These are phyloP conservation scores for Cryptomyrus ogoouensis DNA, from an alignment of 2,113 vertebrate genomes.

Conservation along the genomic window DNA sequence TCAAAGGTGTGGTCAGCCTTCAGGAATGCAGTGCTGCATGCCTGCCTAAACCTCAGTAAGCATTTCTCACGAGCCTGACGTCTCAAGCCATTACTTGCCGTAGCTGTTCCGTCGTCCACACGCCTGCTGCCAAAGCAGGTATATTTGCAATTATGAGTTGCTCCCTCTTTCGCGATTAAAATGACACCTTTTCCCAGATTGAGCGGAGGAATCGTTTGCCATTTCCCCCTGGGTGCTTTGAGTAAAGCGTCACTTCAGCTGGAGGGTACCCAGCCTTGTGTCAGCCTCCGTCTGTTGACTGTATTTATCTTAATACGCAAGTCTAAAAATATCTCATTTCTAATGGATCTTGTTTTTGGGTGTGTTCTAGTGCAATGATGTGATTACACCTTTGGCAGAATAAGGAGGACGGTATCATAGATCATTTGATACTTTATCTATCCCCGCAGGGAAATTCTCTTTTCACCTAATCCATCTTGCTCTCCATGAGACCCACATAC, in stretches of 20 bases:
- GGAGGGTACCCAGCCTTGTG: not conserved
- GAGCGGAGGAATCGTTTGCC: not conserved
- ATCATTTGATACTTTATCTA: not conserved
- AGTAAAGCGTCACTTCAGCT: not conserved
- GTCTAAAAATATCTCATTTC: not conserved
- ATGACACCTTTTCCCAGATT: not conserved
- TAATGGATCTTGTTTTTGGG: not conserved
- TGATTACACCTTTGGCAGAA: not conserved
- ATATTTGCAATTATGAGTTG: not conserved
- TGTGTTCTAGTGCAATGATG: not conserved
- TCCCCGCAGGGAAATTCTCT: not conserved
- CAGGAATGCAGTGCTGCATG: not conserved
- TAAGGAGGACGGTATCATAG: not conserved
- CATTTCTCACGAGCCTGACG: not conserved
- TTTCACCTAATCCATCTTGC: not conserved
- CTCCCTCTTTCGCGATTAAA: not conserved
- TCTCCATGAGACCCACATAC: not conserved
- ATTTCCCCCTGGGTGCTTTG: not conserved
- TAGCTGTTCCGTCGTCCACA: not conserved
- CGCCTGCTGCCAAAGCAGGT: not conserved
- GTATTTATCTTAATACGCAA: not conserved
- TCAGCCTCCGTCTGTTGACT: not conserved
- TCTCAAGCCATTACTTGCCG: not conserved
- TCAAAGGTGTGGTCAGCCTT: not conserved
- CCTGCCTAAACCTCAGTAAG: not conserved